Evolutionary conservation across 2,888 invertebrate species (phyloP).

Genomic region (Mythimna loreyi): DNA sequence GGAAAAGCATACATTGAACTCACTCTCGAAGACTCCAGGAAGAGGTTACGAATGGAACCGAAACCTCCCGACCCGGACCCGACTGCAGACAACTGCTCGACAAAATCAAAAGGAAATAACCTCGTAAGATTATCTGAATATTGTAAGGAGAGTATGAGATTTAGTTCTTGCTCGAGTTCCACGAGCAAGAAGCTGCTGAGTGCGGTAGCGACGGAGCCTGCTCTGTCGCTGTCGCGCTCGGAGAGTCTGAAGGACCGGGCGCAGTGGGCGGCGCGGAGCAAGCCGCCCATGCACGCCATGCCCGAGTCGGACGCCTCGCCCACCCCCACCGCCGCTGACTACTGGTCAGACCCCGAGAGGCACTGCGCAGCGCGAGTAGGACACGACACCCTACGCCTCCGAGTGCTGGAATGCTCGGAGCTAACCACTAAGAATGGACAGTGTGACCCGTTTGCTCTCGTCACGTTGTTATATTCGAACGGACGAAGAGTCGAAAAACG

Average conservation of each 20-base stretch:
- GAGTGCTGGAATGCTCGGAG: conserved; percentile 96
- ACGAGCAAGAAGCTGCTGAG: conserved; percentile 87
- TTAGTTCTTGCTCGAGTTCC: conserved; percentile 88
- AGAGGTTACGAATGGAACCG: conserved; percentile 88
- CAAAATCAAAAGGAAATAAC: conserved; percentile 83
- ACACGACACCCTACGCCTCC: conserved; percentile 90
- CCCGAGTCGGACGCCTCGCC: conserved; percentile 82
- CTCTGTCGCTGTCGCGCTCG: conserved; percentile 85
- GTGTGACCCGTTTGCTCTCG: conserved; percentile 97
- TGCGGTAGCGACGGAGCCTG: conserved; percentile 82
- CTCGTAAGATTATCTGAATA: conserved; percentile 86
- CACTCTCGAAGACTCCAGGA: conserved; percentile 92
- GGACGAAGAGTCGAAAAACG: conserved; percentile 94
- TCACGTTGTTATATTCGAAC: conserved; percentile 95
- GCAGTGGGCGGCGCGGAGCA: conserved; percentile 82
- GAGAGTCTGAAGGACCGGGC: conserved; percentile 88
- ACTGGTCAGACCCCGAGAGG: conserved; percentile 89
- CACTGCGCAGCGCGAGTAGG: conserved; percentile 86
- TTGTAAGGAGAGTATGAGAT: conserved; percentile 87
- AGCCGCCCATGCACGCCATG: conserved; percentile 87
- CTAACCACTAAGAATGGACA: conserved; percentile 97
- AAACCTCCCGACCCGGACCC: conserved; percentile 86
- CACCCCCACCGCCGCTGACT: conserved; percentile 87
- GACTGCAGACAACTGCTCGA: conserved; percentile 78
- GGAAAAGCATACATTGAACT: conserved; percentile 97